phyloP scores from a whole-genome alignment of 2,113 vertebrate genomes.

The Riparia riparia region DNA sequence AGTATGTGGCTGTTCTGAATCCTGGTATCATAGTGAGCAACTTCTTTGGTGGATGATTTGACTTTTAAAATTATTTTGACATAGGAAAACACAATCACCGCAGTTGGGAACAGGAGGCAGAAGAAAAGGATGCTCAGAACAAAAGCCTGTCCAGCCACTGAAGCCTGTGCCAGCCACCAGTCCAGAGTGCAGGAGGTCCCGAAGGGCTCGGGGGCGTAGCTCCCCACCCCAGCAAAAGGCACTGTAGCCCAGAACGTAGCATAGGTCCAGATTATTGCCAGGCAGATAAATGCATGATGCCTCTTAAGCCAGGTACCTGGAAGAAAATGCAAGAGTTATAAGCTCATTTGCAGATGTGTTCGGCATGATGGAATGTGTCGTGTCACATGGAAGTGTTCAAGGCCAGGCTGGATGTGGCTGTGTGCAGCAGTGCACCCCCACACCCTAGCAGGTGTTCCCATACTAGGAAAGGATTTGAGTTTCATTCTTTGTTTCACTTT shows the following conservation, averaged over 20 bases:
- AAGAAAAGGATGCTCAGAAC: conserved; percentile 92
- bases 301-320: conserved; percentile 93
- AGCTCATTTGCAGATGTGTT: background rate
- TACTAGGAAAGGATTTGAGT: background rate
- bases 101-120: conserved; percentile 91
- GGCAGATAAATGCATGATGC: conserved; percentile 85
- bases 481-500: background rate
- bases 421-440: background rate
- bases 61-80: conserved; percentile 93
- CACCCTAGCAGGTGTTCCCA: background rate
- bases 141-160: conserved; percentile 87
- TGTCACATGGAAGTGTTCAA: rapidly evolving
- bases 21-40: conserved; percentile 88
- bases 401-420: background rate
- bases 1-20: conserved; percentile 86
- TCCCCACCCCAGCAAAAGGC: conserved; percentile 91
- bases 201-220: conserved; percentile 92
- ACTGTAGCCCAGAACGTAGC: conserved; percentile 93
- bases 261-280: conserved; percentile 88
- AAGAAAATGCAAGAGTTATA: conserved; percentile 16
- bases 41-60: conserved; percentile 89
- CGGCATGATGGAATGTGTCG: rapidly evolving
- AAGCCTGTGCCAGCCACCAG: conserved; percentile 94
- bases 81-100: conserved; percentile 91
- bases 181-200: conserved; percentile 96